Base-by-base conservation (phyloP, 2,113 vertebrate genomes). In the Panthera tigris region DNA sequence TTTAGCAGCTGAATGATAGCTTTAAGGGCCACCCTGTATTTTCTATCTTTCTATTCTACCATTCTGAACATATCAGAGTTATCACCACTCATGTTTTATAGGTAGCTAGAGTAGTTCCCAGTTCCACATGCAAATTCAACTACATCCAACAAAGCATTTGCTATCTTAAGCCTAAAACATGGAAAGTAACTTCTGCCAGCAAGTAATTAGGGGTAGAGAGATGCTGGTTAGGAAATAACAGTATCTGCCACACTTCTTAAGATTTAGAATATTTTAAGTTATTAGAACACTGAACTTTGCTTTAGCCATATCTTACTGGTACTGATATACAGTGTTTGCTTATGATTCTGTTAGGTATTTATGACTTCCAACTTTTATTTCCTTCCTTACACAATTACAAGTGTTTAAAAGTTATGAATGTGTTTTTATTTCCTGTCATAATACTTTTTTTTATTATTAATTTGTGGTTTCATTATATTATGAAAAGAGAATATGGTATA, bases 221-320 rank as follows among this genome's bases (percentile, higher is more conserved):
- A 8, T 79, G 21, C 65, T 83, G 4, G 45, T 84, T 97, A 29
- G 25, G 65, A 80, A 96, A 85, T 76, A 93, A 87, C 84, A 93
- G 66, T 83, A 92, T 65, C 19, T 79, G n/a, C 41, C 76, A 96
- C 36, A 90, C 1, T 73, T 97, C 55, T 83, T 57, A 71, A 97
- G 57, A 84, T 80, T 93, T 87, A 87, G 95, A 87, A 80, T 93
- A 95, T 80, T 92, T 94, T 90, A 96, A 91, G 36, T 68, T 91
- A 85, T 85, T 80, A 65, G 16, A 96, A 84, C 25, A 45, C 18
- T 50, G 52, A 86, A 83, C 29, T 94, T 63, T 61, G 48, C 12
- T 65, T 68, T 88, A 82, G 14, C 27, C 25, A 78, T 90, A 82
- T 94, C 27, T 3, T 92, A 82, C 78, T 90, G 10, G 16, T 45